phyloP scores from a whole-genome alignment of 2,797 vertebrate genomes.

The Toxotes lorentzi region DNA sequence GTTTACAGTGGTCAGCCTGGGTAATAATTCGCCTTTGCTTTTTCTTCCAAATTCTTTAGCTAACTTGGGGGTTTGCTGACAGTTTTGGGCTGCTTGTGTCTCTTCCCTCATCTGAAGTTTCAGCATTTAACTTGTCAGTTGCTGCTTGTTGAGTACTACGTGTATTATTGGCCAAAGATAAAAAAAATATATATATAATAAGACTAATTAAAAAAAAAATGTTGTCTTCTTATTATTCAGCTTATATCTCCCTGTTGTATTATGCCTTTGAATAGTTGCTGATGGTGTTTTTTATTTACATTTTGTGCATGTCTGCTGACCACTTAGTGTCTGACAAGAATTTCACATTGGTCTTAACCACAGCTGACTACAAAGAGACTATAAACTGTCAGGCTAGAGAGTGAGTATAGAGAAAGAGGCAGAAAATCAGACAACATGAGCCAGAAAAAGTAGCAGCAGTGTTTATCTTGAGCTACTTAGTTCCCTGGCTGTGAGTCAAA shows the following conservation, averaged over 20 bases:
- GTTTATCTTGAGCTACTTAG: conserved; percentile 72
- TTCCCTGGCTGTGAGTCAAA: conserved; percentile 67
- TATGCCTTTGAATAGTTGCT: neutral
- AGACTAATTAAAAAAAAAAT: too few species aligned
- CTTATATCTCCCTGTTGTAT: neutral
- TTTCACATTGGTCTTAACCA: conserved; percentile 11
- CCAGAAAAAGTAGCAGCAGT: conserved; percentile 52
- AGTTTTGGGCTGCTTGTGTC: too few species aligned
- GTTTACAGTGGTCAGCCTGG: neutral
- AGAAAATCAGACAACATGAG: conserved; percentile 35
- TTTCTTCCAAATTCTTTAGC: neutral
- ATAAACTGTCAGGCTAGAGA: conserved; percentile 8
- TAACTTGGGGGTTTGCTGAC: too few species aligned
- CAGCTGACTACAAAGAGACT: conserved; percentile 2
- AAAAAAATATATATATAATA: too few species aligned
- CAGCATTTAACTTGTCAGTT: too few species aligned
- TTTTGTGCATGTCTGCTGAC: neutral
- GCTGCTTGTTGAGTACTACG: too few species aligned
- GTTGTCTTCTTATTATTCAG: neutral
- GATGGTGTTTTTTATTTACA: neutral
- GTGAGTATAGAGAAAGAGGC: conserved; percentile 13
- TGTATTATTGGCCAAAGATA: too few species aligned
- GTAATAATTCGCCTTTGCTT: neutral
- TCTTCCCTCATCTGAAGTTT: too few species aligned
- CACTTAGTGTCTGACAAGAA: neutral